Evolutionary conservation across 23 tunicate species (phyloP).

Genomic region (Clavelina lepadiformis): DNA sequence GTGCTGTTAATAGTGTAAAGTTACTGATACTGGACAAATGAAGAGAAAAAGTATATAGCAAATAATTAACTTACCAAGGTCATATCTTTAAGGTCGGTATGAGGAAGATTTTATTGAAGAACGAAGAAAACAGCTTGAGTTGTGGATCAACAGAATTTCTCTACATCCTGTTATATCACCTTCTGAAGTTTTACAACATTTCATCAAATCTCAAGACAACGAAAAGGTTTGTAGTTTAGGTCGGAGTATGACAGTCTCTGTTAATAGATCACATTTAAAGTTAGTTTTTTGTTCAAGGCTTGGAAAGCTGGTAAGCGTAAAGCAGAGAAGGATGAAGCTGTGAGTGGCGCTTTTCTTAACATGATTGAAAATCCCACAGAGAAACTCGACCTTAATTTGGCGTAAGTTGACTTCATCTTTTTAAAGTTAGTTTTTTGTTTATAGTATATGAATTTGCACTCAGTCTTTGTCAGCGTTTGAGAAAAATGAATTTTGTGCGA

Average conservation of each 20-base stretch:
- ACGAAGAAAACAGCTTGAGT: conserved; percentile 68
- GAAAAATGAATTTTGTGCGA: no score
- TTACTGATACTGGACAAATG: no score
- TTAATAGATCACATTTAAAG: background rate
- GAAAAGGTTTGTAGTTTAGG: conserved; percentile 52
- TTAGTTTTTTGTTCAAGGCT: conserved; percentile 24
- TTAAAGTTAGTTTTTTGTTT: background rate
- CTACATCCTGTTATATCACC: conserved; percentile 75
- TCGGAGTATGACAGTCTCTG: background rate
- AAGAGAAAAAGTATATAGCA: no score
- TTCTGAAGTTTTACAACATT: conserved; percentile 82
- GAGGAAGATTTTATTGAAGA: conserved; percentile 92
- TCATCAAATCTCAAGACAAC: conserved; percentile 55
- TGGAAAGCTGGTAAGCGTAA: conserved; percentile 94
- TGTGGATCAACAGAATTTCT: conserved; percentile 77
- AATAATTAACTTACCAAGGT: no score
- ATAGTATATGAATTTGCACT: no score
- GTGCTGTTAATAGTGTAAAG: no score
- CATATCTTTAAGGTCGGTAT: conserved; percentile 80
- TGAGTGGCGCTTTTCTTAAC: conserved; percentile 71
- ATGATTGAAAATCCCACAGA: conserved; percentile 52
- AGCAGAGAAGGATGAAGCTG: conserved; percentile 80
- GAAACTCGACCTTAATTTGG: conserved; percentile 13
- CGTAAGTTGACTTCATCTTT: conserved; percentile 14
- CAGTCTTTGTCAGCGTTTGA: no score